Conservation (phyloP, 2,113 vertebrate genomes). For the Bos javanicus region DNA sequence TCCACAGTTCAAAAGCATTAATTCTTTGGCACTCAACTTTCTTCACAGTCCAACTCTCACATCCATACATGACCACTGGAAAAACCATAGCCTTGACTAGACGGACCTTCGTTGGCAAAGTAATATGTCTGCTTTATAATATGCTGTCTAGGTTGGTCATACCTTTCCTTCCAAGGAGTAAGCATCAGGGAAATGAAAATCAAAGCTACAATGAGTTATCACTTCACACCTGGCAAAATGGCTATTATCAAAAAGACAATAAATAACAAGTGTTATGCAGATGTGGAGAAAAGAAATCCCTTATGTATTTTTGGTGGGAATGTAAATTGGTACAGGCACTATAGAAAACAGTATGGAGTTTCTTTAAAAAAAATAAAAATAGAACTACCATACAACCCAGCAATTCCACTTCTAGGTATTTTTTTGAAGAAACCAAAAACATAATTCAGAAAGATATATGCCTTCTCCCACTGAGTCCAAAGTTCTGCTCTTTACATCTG, state of each 20-base stretch:
- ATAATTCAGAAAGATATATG: background rate
- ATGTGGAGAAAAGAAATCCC: background rate
- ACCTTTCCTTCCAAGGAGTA: no score
- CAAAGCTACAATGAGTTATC: background rate
- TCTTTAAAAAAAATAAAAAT: background rate
- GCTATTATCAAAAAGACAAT: background rate
- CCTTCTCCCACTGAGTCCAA: background rate
- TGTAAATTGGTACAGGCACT: background rate
- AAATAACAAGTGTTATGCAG: background rate
- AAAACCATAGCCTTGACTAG: no score
- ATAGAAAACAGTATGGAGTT: background rate
- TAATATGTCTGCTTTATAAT: no score
- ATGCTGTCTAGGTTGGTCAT: no score
- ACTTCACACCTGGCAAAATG: background rate
- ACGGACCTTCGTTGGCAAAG: no score
- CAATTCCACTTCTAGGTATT: background rate
- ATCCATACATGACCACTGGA: no score
- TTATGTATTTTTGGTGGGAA: background rate
- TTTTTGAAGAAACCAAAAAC: background rate
- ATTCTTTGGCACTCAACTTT: fast-evolving
- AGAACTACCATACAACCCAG: background rate
- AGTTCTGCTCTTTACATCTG: background rate
- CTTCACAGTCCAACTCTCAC: no score
- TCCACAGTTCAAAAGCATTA: no score
- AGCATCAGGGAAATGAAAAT: background rate